Evolutionary conservation across 2,888 invertebrate species (phyloP), one percentile per base, ranked within the genome.

Genomic region (Caenorhabditis becei): DNA sequence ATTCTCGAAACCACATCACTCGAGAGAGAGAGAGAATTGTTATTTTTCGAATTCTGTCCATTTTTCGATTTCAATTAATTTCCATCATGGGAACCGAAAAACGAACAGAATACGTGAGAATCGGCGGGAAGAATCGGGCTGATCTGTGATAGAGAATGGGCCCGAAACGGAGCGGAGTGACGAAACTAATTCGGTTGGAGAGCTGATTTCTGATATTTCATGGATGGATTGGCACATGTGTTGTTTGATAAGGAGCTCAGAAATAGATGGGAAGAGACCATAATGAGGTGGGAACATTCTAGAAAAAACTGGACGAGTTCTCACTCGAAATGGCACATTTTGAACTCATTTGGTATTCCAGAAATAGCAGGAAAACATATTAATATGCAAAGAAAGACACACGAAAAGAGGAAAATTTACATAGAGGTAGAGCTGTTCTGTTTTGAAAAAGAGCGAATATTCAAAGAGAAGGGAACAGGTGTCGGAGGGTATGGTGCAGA

Each of bases 321-420:
- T 32, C 10, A 32, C 32, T 32, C 7, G 41, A 41, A 41, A 14
- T 5, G 41, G 2, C 14, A 41, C 7, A 41, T 16, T 41, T 41
- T 10, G 41, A 41, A 14, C 41, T 16, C 41, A 41, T 41, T 41
- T 41, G 10, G 7, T 14, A 16, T 41, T 41, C 41, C 14, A 51
- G 18, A 20, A 51, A 24, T 23, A 24, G 51, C 23, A 23, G 18
- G 18, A 51, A 51, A 51, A 24, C 51, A 23, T 51, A 51, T 51
- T 24, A 24, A 51, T 51, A 51, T 51, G 51, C 51, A 51, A 51
- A 51, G 24, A 51, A 51, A 51, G 49, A 49, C 23, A 24, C n/a
- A 18, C 18, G 49, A 4, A 18, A 24, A 14, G 24, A 24, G 1
- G 23, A 10, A 24, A 24, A 51, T 24, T 23, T 8, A 2, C 51